Base-by-base conservation (phyloP, 2,113 vertebrate genomes). In the Myrmophylax atrothorax region DNA sequence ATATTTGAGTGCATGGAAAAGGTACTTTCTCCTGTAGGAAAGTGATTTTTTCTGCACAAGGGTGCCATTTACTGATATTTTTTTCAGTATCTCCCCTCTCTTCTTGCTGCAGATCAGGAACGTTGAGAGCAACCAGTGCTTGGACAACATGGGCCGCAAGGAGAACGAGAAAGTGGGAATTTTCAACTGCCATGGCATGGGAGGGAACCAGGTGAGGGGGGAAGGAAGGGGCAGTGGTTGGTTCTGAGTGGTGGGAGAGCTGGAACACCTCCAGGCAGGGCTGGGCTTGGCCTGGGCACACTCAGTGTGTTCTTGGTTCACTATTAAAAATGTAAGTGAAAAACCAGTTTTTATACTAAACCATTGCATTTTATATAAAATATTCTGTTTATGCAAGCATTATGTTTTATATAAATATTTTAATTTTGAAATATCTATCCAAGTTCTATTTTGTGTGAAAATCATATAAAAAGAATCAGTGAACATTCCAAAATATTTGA, bases 151-250 rank as follows among this genome's bases (percentile, higher is more conserved):
- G 99, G 99, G 99, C 56, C 98, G 99, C 63, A 99, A 99, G 84
- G 99, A 99, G 89, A 99, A 99, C 5, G 99, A 99, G 90, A 99
- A 99, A 98, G 99, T 99, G 26, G 99, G 99, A 64, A 99, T 99
- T 75, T 99, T 99, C 98, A 99, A 99, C 98, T 99, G 99, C 87
- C 99, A 99, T 0, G 99, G 99, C 79, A 99, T 99, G 99, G 99
- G 99, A 70, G 99, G 99, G 79, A 99, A 99, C 95, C 99, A 99
- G 99, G 99, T 99, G 98, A 98, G 92, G 29, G 12, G 38, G 29
- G 8, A 1, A 10, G 7, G 6, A 3, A 5, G 4, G 31, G 12
- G 31, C 63, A 38, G 1, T 11, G 37, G 68, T 16, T 38, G 55
- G 31, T 28, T 11, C 1, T 5, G 63, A 5, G 31, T 28, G 38